Evolutionary conservation across 2,797 vertebrate genomes (phyloP).

Genomic region (Serranus cabrilla): DNA sequence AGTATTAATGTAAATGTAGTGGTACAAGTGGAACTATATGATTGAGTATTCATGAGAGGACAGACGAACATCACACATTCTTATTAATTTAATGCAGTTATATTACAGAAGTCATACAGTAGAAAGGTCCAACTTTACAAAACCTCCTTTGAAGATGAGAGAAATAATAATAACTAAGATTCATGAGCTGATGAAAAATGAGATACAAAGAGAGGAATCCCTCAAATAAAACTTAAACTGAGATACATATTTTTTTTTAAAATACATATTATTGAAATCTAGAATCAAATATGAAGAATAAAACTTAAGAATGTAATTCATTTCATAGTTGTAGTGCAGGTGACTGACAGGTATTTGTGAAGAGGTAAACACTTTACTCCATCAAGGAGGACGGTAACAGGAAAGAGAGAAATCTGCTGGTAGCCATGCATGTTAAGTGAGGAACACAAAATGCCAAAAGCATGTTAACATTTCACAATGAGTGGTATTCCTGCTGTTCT

Average conservation of each 20-base stretch:
- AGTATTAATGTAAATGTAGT: not conserved
- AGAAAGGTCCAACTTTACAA: constrained; percentile 46
- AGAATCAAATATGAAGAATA: constrained; percentile 7
- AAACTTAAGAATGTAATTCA: not conserved
- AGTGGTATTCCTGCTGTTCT: not conserved
- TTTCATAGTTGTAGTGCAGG: not conserved
- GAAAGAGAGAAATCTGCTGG: constrained; percentile 7
- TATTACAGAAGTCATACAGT: constrained; percentile 37
- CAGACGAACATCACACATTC: constrained; percentile 31
- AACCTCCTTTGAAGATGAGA: constrained; percentile 16
- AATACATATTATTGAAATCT: not conserved
- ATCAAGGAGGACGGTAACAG: not conserved
- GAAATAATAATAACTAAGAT: constrained; percentile 1
- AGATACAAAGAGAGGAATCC: constrained; percentile 6
- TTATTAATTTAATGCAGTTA: constrained; percentile 52
- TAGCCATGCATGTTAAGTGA: constrained; percentile 39
- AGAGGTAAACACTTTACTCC: not conserved
- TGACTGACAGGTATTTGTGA: not conserved
- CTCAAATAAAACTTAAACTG: constrained; percentile 7
- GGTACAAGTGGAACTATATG: not conserved
- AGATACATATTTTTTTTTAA: constrained; percentile 4
- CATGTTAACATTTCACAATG: constrained; percentile 2
- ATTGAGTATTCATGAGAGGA: not conserved
- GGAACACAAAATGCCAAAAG: not conserved
- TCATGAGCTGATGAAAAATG: constrained; percentile 1